phyloP scores from a whole-genome alignment of 2,888 invertebrate genomes.

The Parthenolecanium corni region DNA sequence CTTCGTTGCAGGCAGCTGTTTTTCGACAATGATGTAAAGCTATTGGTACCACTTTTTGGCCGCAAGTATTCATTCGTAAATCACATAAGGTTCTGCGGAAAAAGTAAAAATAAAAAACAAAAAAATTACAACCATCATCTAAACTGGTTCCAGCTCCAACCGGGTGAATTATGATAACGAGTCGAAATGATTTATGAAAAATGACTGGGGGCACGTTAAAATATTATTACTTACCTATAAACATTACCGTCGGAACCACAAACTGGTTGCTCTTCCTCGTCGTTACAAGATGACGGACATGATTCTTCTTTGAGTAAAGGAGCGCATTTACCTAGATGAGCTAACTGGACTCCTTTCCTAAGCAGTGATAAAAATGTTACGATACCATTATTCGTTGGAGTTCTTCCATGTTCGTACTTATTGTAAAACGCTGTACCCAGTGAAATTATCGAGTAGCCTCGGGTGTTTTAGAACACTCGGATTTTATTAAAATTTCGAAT shows the following conservation, averaged over 20 bases:
- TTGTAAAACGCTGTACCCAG: neutral
- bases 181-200: neutral
- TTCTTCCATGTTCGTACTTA: neutral
- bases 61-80: constrained; percentile 68
- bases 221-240: constrained; percentile 48
- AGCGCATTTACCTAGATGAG: constrained; percentile 79
- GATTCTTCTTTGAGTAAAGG: constrained; percentile 52
- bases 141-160: neutral
- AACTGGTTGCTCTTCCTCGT: constrained; percentile 55
- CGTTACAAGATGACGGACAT: constrained; percentile 50
- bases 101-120: neutral
- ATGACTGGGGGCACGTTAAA: too few relatives aligned
- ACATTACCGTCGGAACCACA: constrained; percentile 85
- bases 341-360: constrained; percentile 72
- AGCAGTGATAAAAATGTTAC: too few relatives aligned
- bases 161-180: neutral
- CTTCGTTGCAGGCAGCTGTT: constrained; percentile 64
- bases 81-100: constrained; percentile 64
- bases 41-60: constrained; percentile 72
- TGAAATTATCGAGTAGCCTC: too few relatives aligned
- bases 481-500: too few relatives aligned
- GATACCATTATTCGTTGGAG: too few relatives aligned
- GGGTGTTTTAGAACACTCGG: too few relatives aligned
- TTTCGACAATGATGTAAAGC: constrained; percentile 72
- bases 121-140: neutral